Evolutionary conservation across 2,888 invertebrate species (phyloP).

Genomic region (Crematogaster levior): DNA sequence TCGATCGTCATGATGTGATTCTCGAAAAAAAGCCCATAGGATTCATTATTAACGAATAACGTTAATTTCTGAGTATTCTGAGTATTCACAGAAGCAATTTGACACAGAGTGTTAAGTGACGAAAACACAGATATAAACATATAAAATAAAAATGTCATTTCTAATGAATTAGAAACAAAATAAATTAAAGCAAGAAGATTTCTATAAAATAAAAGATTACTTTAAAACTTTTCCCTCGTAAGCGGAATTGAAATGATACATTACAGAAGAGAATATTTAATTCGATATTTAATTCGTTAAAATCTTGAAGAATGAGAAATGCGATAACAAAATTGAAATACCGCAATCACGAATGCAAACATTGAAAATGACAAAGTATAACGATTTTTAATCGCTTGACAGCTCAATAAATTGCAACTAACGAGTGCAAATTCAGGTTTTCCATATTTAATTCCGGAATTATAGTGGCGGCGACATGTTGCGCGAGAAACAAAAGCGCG

Average conservation of each 20-base stretch:
- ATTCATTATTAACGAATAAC: neutral
- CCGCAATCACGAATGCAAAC: neutral
- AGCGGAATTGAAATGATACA: neutral
- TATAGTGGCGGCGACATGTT: slow-evolving; percentile 20
- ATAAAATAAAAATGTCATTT: neutral
- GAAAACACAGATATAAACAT: neutral
- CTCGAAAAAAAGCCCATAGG: neutral
- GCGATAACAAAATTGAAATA: neutral
- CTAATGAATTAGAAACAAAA: neutral
- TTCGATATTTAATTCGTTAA: no score
- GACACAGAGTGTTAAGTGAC: neutral
- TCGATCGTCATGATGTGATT: neutral
- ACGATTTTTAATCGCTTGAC: slow-evolving; percentile 16
- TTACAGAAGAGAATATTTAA: neutral
- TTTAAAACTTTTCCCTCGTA: neutral
- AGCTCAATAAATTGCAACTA: slow-evolving; percentile 20
- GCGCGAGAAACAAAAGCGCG: slow-evolving; percentile 11
- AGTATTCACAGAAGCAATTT: neutral
- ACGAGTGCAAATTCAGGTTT: slow-evolving; percentile 11
- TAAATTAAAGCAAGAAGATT: neutral
- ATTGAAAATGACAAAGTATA: neutral
- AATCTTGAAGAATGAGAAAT: neutral
- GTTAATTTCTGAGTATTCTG: no score
- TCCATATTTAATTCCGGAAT: slow-evolving; percentile 32
- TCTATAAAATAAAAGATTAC: neutral